Percentiles rank a stretch among this genome's conserved stretches.
phyloP scores from a whole-genome alignment of 2,113 vertebrate genomes.

The Cyanocitta stelleri region DNA sequence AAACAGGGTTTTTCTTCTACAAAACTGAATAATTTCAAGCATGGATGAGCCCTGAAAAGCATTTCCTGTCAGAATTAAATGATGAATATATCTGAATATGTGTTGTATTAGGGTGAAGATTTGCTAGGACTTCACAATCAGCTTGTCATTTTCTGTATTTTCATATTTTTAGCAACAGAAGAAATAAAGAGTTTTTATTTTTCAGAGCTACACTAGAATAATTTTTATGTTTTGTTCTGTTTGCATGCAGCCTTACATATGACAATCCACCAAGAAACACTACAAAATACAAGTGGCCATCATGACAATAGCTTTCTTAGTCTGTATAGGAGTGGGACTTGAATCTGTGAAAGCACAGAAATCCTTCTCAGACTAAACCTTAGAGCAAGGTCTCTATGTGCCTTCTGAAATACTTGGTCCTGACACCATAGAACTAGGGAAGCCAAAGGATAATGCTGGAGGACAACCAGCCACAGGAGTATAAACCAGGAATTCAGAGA shows the following conservation, averaged over 20 bases:
- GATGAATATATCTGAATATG: not conserved
- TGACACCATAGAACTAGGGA: not conserved
- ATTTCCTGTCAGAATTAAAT: not conserved
- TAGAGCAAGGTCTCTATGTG: not conserved
- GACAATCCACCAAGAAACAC: not conserved
- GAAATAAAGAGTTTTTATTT: not conserved
- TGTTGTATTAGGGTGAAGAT: not conserved
- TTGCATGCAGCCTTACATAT: not conserved
- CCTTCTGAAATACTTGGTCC: not conserved
- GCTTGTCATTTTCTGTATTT: not conserved
- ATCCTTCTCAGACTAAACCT: not conserved
- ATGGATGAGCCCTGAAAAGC: not conserved
- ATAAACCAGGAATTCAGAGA: not conserved
- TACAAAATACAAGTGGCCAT: not conserved
- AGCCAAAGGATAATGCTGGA: not conserved
- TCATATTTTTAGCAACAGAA: not conserved
- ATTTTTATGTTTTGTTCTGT: not conserved
- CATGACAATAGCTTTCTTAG: not conserved
- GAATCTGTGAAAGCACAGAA: not conserved
- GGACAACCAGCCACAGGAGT: not conserved
- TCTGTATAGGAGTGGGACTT: not conserved
- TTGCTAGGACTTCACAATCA: not conserved
- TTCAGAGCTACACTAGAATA: not conserved
- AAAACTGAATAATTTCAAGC: not conserved
- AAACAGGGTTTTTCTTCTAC: not conserved